Evolutionary conservation across 92 coral and sea anemone species (phyloP).

Genomic region (Umimayanthus chanpuru): DNA sequence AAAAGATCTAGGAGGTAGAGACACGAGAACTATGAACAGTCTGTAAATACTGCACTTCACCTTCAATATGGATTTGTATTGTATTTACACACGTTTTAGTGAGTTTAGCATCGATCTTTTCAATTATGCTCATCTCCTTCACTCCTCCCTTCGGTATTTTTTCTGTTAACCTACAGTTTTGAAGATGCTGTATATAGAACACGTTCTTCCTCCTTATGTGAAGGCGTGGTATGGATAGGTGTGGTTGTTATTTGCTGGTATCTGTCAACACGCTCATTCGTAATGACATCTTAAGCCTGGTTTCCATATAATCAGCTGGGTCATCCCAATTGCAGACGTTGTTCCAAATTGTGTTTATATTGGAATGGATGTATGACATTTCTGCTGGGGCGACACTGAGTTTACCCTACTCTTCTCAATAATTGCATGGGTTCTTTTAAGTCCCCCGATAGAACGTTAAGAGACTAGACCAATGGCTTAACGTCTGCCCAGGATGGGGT

Average conservation of each 20-base stretch:
- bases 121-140: not conserved
- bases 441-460: too few relatives aligned
- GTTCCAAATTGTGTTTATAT: not conserved
- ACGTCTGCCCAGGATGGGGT: too few relatives aligned
- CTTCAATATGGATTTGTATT: conserved; percentile 14
- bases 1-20: conserved; percentile 83
- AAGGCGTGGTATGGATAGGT: not conserved
- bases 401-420: too few relatives aligned
- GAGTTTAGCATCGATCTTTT: conserved; percentile 21
- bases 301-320: too few relatives aligned
- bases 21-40: conserved; percentile 27
- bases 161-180: not conserved
- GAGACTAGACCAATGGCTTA: too few relatives aligned
- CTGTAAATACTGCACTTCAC: conserved; percentile 13
- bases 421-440: too few relatives aligned
- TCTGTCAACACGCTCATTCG: not conserved
- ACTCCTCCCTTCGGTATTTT: not conserved
- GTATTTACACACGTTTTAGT: conserved; percentile 4
- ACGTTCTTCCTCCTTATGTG: too few relatives aligned
- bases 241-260: not conserved
- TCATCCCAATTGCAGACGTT: too few relatives aligned
- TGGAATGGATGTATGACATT: too few relatives aligned
- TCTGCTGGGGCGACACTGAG: too few relatives aligned
- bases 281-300: not conserved
- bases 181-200: not conserved